Percentiles rank a stretch among this genome's conserved stretches.
Conservation (phyloP, 1,140 invertebrate species). For the Drosophila ogumai region DNA sequence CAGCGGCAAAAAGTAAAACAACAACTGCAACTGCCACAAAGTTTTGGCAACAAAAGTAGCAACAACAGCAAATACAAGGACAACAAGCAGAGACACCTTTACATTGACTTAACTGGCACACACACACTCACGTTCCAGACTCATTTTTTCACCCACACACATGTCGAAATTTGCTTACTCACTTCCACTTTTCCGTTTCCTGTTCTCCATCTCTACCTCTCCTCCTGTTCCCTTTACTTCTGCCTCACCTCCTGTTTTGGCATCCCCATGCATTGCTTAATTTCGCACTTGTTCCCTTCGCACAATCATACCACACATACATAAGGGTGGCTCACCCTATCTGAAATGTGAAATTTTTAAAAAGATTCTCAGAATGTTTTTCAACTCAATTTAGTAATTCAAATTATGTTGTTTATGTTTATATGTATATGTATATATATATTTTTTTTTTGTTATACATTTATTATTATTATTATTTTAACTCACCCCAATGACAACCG, state of each 20-base stretch:
- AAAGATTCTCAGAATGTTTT: no score
- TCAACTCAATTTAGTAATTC: background rate
- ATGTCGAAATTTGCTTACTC: conserved; percentile 70
- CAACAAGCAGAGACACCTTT: conserved; percentile 58
- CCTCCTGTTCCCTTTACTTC: background rate
- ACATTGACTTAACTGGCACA: conserved; percentile 32
- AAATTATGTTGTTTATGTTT: no score
- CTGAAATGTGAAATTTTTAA: background rate
- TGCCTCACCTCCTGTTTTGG: conserved; percentile 15
- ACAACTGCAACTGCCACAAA: conserved; percentile 44
- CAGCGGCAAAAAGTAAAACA: conserved; percentile 34
- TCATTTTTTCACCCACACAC: conserved; percentile 29
- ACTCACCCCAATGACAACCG: conserved; percentile 5
- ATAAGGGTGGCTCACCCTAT: conserved; percentile 8
- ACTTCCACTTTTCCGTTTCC: conserved; percentile 61
- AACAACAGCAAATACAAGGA: conserved; percentile 41
- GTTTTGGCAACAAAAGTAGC: conserved; percentile 32
- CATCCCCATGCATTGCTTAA: conserved; percentile 60
- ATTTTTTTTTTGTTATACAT: no score
- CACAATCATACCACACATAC: conserved; percentile 22
- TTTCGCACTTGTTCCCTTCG: conserved; percentile 67
- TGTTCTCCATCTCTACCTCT: conserved; percentile 9
- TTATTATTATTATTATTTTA: background rate
- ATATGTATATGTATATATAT: no score
- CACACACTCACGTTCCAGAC: conserved; percentile 5